Evolutionary conservation across 2,797 vertebrate genomes (phyloP), one percentile per base, ranked within the genome.

Genomic region (Amphiprion clarkii): DNA sequence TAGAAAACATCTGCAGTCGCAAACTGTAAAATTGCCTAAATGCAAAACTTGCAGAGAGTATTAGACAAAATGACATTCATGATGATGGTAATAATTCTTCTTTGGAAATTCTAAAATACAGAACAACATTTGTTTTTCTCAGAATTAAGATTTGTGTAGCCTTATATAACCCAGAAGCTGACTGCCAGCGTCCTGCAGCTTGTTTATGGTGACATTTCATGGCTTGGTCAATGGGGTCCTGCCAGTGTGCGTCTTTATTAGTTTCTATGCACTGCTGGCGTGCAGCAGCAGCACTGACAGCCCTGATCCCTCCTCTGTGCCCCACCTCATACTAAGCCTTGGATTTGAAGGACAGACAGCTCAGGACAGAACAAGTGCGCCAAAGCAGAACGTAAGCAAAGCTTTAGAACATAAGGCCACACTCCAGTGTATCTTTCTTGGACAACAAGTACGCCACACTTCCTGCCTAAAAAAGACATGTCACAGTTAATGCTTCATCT

Each of bases 201-300:
- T 95, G 92, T 94, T 95, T 93, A 91, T 76, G 79, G 86, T 94
- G 92, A 94, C 89, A 91, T 94, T 82, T 92, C 83, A 92, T 89
- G 94, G 92, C 89, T 86, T 86, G 87, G 88, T 89, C 79, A 84
- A 79, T 78, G 44, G 87, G 89, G 88, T 91, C 90, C 90, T 92
- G 86, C 88, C 89, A 84, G 76, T 84, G 68, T 92, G 87, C 33
- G 70, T 94, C 94, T 95, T 94, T 92, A 94, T 95, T 94, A 94
- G 90, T 89, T 81, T 88, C 79, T 74, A 64, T 76, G 84, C 88
- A 60, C 75, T 88, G 84, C 81, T 91, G 92, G 87, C 63, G 73
- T 80, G 77, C 83, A 49, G 87, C 77, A 84, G 86, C 89, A 89
- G 88, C 67, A 74, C 81, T 87, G 87, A 90, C 91, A 88, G 82